Percentiles rank a stretch among this genome's conserved stretches.
These are phyloP conservation scores for Tortrix viridana DNA, from an alignment of 2,888 invertebrate species.

Conservation along the genomic window DNA sequence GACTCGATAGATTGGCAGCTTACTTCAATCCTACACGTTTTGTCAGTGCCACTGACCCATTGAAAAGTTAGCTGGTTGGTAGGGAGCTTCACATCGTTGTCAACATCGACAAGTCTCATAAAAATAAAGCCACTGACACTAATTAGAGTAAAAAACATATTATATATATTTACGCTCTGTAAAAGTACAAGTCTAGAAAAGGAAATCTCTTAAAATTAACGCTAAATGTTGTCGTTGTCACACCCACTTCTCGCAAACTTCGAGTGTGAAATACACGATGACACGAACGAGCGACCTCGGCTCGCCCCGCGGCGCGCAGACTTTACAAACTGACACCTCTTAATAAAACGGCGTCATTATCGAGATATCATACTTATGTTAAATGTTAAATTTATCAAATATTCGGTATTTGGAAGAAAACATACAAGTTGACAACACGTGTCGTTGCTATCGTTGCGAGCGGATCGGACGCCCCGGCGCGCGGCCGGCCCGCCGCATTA, in stretches of 20 bases:
- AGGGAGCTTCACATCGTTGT: too few species aligned
- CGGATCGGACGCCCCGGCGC: slow-evolving; percentile 78
- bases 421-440: slow-evolving; percentile 83
- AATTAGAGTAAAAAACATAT: too few species aligned
- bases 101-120: too few species aligned
- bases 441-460: slow-evolving; percentile 77
- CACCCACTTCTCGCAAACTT: not conserved
- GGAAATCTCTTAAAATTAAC: slow-evolving; percentile 4
- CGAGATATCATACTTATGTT: slow-evolving; percentile 76
- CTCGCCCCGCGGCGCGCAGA: slow-evolving; percentile 43
- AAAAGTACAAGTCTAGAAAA: too few species aligned
- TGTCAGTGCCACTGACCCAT: too few species aligned
- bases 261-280: slow-evolving; percentile 3
- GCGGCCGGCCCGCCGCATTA: slow-evolving; percentile 71
- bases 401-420: slow-evolving; percentile 80
- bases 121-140: too few species aligned
- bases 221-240: not conserved
- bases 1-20: too few species aligned
- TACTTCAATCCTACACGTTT: too few species aligned
- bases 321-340: slow-evolving; percentile 72
- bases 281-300: not conserved
- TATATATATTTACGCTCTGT: too few species aligned
- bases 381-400: slow-evolving; percentile 78
- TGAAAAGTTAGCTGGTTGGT: too few species aligned
- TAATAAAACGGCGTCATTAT: slow-evolving; percentile 71